Conservation (phyloP, 2,797 vertebrate genomes). For the Perodicticus potto region DNA sequence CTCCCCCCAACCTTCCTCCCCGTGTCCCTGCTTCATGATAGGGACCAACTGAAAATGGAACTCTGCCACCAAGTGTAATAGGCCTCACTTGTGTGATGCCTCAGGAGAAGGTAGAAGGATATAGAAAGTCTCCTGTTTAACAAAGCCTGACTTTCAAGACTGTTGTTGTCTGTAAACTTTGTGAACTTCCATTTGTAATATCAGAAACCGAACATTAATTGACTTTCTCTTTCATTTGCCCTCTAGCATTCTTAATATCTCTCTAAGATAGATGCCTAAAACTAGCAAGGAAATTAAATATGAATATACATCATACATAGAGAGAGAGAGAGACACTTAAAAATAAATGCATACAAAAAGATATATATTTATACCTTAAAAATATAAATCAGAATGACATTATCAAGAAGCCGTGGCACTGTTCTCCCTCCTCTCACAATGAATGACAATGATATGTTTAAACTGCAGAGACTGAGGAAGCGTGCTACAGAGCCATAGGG, state of each 20-base stretch:
- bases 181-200: constrained; percentile 36
- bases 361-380: too few species aligned
- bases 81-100: not conserved
- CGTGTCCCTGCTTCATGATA: not conserved
- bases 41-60: not conserved
- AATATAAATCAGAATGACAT: not conserved
- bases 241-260: not conserved
- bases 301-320: not conserved
- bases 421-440: not conserved
- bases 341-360: not conserved
- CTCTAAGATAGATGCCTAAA: not conserved
- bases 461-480: not conserved
- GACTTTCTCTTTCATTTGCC: constrained; percentile 9
- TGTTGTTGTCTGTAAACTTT: constrained; percentile 25
- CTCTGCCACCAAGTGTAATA: not conserved
- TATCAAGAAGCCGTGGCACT: not conserved
- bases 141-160: constrained; percentile 24
- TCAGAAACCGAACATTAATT: constrained; percentile 20
- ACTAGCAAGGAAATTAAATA: constrained; percentile 4
- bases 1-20: too few species aligned
- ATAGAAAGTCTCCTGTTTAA: constrained; percentile 10
- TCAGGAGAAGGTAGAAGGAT: constrained; percentile 17
- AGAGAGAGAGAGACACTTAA: not conserved
- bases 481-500: not conserved
- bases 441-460: not conserved